Percentiles rank a stretch among this genome's conserved stretches.
These are phyloP conservation scores for Pyrrhosoma nymphula DNA, from an alignment of 2,888 invertebrate genomes.

Conservation along the genomic window DNA sequence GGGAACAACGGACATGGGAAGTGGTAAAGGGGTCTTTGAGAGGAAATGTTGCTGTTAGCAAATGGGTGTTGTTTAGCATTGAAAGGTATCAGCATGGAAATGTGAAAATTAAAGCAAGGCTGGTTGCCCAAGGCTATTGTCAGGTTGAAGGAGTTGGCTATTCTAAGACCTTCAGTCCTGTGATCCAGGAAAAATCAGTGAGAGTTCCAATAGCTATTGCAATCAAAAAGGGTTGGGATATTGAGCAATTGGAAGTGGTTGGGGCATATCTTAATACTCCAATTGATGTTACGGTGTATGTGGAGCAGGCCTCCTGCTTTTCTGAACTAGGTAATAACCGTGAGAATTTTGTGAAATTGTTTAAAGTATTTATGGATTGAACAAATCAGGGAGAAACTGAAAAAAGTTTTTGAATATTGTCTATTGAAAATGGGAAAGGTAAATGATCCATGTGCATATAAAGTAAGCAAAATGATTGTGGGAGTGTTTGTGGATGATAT, in stretches of 20 bases:
- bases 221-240: no score
- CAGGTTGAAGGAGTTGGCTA: no score
- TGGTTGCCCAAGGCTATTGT: no score
- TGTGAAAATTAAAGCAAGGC: no score
- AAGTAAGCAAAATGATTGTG: neutral
- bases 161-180: no score
- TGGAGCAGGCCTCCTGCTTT: neutral
- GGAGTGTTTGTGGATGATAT: constrained; percentile 57
- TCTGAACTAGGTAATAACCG: neutral
- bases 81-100: neutral
- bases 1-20: constrained; percentile 46
- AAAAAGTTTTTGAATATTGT: neutral
- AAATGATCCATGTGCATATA: constrained; percentile 37
- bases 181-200: no score
- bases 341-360: neutral
- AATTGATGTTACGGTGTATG: no score
- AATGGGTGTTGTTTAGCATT: neutral
- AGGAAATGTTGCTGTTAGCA: neutral
- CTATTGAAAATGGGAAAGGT: constrained; percentile 47
- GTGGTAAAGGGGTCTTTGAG: constrained; percentile 6
- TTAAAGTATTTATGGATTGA: neutral
- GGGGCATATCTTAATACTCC: no score
- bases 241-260: no score
- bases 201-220: neutral
- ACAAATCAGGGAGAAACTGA: constrained; percentile 4